Evolutionary conservation across 1,140 invertebrate genomes (phyloP), one percentile per base, ranked within the genome.

Genomic region (Armadillidium nasatum): DNA sequence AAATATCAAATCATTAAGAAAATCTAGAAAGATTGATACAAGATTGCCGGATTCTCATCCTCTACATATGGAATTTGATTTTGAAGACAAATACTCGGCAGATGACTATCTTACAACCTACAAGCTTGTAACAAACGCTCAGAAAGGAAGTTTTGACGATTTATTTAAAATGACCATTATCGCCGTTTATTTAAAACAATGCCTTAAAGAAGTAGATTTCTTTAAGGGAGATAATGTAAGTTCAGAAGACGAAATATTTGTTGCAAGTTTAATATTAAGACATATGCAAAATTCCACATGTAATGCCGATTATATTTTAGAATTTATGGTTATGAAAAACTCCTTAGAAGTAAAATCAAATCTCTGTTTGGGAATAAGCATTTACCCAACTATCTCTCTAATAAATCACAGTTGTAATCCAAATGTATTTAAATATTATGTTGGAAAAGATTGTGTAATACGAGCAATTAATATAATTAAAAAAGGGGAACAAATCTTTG

Each of bases 261-360:
- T 66, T 7, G 87, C 87, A 4, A 83, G 84, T 15, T 83, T 85
- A 44, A 84, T 87, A 46, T 82, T 90, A 6, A 84, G 86, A 6
- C 87, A 89, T 75, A 84, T 89, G 44, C 88, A 89, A 81, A 86
- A 87, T 72, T 84, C 88, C 43, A 87, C 88, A 33, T 90, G 89
- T 81, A 90, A 90, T 83, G 89, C 89, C 44, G 89, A 90, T 80
- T 88, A 89, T 81, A 86, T 90, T 21, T 86, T 87, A 21, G 87
- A 89, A 77, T 85, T 89, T 68, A 73, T 84, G 4, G 79, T 85
- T 44, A 46, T 80, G 15, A 83, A 80, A 7, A 82, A 83, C 67
- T 80, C 83, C 22, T 83, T 84, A 81, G 83, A 84, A 73, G 67
- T 43, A 44, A 74, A 67, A 13, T 80, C 79, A 13, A 84, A 85